Percentiles rank a stretch among this genome's conserved stretches.
Evolutionary conservation across 1,140 invertebrate genomes (phyloP).

Genomic region (Halictus rubicundus): DNA sequence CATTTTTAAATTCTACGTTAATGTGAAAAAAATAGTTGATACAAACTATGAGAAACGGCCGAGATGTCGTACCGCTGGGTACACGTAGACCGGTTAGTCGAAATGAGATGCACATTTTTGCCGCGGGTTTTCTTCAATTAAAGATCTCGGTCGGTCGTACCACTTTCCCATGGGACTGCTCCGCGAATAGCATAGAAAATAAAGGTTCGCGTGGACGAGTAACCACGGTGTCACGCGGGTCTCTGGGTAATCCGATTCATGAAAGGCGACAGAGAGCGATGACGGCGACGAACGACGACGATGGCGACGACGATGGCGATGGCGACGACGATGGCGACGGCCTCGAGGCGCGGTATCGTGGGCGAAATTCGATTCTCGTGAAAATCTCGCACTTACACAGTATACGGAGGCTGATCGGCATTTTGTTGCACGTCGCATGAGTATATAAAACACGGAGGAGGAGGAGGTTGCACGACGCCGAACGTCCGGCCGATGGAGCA

Average conservation of each 20-base stretch:
- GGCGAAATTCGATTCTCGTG: constrained; percentile 7
- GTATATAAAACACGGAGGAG: constrained; percentile 35
- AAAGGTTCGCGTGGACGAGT: neutral
- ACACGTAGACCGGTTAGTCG: too few species aligned
- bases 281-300: too few species aligned
- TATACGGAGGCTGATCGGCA: constrained; percentile 70
- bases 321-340: neutral
- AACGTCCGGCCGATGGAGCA: constrained; percentile 70
- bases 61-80: too few species aligned
- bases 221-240: neutral
- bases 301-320: too few species aligned
- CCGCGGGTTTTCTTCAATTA: too few species aligned
- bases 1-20: too few species aligned
- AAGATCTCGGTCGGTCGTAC: too few species aligned
- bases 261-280: neutral
- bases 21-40: too few species aligned
- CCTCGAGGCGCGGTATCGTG: neutral
- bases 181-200: neutral
- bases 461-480: constrained; percentile 45
- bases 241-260: neutral
- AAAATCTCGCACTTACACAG: constrained; percentile 68
- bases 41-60: too few species aligned
- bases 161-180: neutral
- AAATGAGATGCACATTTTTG: too few species aligned
- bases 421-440: constrained; percentile 71